Base-by-base conservation (phyloP, 2,888 invertebrate genomes). In the Hydrotaea diabolus region DNA sequence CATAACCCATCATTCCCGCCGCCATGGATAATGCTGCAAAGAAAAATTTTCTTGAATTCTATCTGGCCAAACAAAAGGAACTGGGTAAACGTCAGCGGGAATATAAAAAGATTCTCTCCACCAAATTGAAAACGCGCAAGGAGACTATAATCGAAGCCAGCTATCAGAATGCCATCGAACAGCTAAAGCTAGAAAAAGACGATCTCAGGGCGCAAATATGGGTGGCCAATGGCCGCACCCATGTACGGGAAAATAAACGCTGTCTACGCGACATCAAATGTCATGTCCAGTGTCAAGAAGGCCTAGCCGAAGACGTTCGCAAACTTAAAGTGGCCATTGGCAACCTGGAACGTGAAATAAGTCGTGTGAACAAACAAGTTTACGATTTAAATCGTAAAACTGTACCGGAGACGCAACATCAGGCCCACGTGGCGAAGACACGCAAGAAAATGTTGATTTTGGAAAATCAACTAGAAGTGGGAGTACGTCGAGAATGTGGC, bases 391-490 rank as follows among this genome's bases (percentile, higher is more conserved):
- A 91, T 80, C 88, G 90, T 0, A 81, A 89, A 55, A 92, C 92
- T 0, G 89, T 92, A 19, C 91, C 92, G 0, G 92, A 92, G 43
- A 87, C 87, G n/a, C 90, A 91, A 85, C 90, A 92, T 72, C 89
- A 89, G 80, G 89, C 88, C 0, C 88, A 91, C 74, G 90, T 91
- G 26, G 84, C 85, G 0, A 88, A 85, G 13, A 89, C 89, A 4
- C 88, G 89, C 2, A 91, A 90, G 81, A 88, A 88, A 77, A 85
- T 91, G 84, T 83, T 86, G 17, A 91, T 91, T 2, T 82, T 91
- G 66, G 92, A 92, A 86, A 91, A 92, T 78, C 90, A 91, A 0
- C 80, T 92, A 23, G 91, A 92, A 72, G 90, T 91, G 21, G 89
- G 90, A 0, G 87, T 91, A 9, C 89, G 90, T 3, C 89, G 90